Base-by-base conservation (phyloP, 2,888 invertebrate species). In the Drosophila neonasuta region DNA sequence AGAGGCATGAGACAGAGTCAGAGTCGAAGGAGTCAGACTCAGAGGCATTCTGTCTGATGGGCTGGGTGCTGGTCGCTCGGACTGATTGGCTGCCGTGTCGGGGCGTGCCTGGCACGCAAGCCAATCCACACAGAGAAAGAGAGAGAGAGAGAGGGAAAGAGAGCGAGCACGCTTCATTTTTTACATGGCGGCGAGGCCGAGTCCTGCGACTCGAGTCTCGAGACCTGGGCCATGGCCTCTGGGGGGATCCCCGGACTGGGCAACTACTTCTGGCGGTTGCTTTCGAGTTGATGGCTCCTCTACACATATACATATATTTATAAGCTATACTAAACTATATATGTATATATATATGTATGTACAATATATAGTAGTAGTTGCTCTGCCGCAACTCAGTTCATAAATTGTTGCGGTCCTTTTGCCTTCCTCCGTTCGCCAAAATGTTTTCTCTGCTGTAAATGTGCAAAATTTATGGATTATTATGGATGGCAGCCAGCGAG, bases 101-200 rank as follows among this genome's bases (percentile, higher is more conserved):
- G 82, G 79, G 86, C 77, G 88, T 88, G 83, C 85, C 85, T 73
- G 88, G 84, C 82, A 88, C 87, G 82, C 77, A 84, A 83, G 54
- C 75, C 65, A 51, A 39, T 46, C 50, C 71, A 44, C 66, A 74
- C 58, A 64, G 50, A 68, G 51, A 56, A 20, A 65, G 20, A 20
- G 20, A 20, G 20, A 20, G 20, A 20, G 20, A 20, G 20, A 20
- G n/a, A 32, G 32, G 29, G 15, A 45, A 20, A 52, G 36, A 42
- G 29, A 49, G 34, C 52, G 56, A 30, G 24, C 6, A 63, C 55
- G 61, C 54, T 75, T 69, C 56, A 74, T 67, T 73, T 83, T 77
- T 81, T 77, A 77, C 81, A 76, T 80, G 86, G 74, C 71, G 73
- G 72, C 71, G 74, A 69, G 70, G 73, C 72, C 71, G 59, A 65